Evolutionary conservation across 2,888 invertebrate species (phyloP).

Genomic region (Argynnis bischoffii): DNA sequence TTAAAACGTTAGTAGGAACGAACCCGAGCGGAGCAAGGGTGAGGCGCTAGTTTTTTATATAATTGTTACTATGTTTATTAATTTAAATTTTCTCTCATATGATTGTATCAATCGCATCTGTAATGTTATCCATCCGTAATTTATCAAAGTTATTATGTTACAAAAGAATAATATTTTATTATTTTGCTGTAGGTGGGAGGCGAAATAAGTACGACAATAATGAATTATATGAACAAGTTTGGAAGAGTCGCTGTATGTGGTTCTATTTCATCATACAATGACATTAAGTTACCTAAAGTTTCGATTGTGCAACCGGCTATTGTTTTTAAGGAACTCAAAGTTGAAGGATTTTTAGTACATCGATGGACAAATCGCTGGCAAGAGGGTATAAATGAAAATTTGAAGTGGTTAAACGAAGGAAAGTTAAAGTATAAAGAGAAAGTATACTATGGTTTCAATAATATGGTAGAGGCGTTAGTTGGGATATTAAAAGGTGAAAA

Average conservation of each 20-base stretch:
- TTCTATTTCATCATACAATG: slow-evolving; percentile 86
- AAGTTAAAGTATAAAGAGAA: slow-evolving; percentile 87
- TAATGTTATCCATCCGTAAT: no score
- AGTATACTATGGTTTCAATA: slow-evolving; percentile 87
- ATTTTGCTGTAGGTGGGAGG: slow-evolving; percentile 84
- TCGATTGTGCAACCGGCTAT: slow-evolving; percentile 82
- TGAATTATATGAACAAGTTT: slow-evolving; percentile 84
- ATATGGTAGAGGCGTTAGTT: slow-evolving; percentile 86
- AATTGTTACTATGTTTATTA: no score
- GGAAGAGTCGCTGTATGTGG: slow-evolving; percentile 88
- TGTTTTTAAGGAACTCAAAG: slow-evolving; percentile 84
- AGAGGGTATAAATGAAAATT: slow-evolving; percentile 84
- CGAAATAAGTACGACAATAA: slow-evolving; percentile 84
- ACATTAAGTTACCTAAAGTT: slow-evolving; percentile 64
- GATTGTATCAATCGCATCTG: no score
- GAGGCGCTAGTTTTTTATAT: no score
- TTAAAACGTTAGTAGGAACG: no score
- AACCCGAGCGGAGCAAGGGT: no score
- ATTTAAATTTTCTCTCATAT: no score
- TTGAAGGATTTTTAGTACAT: slow-evolving; percentile 85
- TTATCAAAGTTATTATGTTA: no score
- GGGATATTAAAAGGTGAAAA: slow-evolving; percentile 85
- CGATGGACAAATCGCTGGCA: slow-evolving; percentile 83
- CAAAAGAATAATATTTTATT: slow-evolving; percentile 22
- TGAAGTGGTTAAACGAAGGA: slow-evolving; percentile 85